phyloP scores from a whole-genome alignment of 2,113 vertebrate species.

The Psittacula cyanocephala region DNA sequence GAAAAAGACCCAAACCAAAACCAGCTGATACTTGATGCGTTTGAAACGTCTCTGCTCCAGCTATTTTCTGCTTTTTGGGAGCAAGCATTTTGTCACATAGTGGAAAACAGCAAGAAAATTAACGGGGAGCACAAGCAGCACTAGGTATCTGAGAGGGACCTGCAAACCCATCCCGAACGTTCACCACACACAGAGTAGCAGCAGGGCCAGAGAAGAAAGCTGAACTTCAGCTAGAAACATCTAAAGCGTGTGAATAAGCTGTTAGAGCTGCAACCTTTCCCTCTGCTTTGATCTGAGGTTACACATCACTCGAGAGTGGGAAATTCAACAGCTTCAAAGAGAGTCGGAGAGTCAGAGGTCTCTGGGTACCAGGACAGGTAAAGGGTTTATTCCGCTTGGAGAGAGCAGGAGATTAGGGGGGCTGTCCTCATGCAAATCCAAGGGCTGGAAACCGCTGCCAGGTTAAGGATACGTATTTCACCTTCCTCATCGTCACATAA shows the following conservation, averaged over 20 bases:
- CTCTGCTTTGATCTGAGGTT: conserved; percentile 33
- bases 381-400: neutral
- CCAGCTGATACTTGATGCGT: conserved; percentile 9
- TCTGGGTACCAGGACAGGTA: neutral
- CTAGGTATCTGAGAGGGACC: neutral
- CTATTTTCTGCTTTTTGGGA: conserved; percentile 4
- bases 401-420: neutral
- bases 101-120: neutral
- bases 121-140: neutral
- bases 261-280: neutral
- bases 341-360: neutral
- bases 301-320: neutral
- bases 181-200: conserved; percentile 4
- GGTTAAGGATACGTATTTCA: neutral
- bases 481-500: neutral
- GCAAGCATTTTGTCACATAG: neutral
- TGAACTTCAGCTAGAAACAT: conserved; percentile 33
- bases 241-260: conserved; percentile 32
- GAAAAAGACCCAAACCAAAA: neutral
- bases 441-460: neutral
- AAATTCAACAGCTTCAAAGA: conserved; percentile 23
- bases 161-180: neutral
- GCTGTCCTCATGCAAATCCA: neutral
- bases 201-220: conserved; percentile 1
- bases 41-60: neutral